Evolutionary conservation across 2,888 invertebrate species (phyloP).

Genomic region (Drosophila putrida): DNA sequence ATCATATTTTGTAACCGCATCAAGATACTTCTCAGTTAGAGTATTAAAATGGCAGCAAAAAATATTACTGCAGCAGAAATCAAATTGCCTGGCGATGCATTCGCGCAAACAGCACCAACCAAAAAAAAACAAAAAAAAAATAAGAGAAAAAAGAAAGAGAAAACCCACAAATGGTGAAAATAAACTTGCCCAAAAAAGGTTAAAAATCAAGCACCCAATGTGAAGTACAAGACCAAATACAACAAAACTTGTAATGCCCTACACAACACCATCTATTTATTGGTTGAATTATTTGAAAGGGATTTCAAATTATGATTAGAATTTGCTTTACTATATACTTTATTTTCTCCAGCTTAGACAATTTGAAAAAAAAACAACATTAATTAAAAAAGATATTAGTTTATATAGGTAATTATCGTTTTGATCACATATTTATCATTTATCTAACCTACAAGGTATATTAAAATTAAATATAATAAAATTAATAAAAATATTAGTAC

Average conservation of each 20-base stretch:
- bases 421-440: neutral
- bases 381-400: no score
- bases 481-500: no score
- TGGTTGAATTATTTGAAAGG: no score
- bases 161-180: conserved; percentile 53
- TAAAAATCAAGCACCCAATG: conserved; percentile 52
- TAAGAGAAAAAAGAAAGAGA: conserved; percentile 53
- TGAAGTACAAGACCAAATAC: conserved; percentile 23
- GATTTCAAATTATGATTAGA: no score
- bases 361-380: no score
- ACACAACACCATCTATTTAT: neutral
- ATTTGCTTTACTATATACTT: no score
- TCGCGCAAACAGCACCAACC: conserved; percentile 35
- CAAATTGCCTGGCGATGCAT: conserved; percentile 35
- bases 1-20: neutral
- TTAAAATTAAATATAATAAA: no score
- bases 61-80: conserved; percentile 54
- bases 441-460: neutral
- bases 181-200: conserved; percentile 47
- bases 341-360: no score
- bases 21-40: neutral
- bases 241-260: conserved; percentile 11
- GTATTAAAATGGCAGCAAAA: conserved; percentile 28
- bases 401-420: neutral
- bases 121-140: conserved; percentile 44